phyloP scores from a whole-genome alignment of 2,888 invertebrate species.

The Tethea ocularis region DNA sequence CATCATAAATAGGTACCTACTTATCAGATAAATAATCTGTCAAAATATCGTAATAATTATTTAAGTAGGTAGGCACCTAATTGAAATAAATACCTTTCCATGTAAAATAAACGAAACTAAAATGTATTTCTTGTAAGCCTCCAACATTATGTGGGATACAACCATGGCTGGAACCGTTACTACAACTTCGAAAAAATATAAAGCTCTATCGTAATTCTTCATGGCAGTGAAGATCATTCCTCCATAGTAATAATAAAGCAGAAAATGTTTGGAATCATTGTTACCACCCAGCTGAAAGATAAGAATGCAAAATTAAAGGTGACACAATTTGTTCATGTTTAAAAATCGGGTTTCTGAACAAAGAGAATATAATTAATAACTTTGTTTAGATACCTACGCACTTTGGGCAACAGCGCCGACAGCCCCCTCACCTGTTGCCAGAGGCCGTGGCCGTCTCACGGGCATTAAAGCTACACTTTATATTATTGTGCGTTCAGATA shows the following conservation, averaged over 20 bases:
- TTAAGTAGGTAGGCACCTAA: too few relatives aligned
- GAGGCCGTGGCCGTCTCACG: too few relatives aligned
- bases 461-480: too few relatives aligned
- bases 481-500: too few relatives aligned
- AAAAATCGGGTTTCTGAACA: too few relatives aligned
- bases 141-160: constrained; percentile 98
- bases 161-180: constrained; percentile 97
- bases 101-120: constrained; percentile 95
- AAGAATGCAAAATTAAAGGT: background rate
- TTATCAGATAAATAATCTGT: too few relatives aligned
- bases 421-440: too few relatives aligned
- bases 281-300: constrained; percentile 86
- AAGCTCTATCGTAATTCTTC: constrained; percentile 95
- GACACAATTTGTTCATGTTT: background rate
- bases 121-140: constrained; percentile 98
- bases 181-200: constrained; percentile 98
- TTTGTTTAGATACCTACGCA: too few relatives aligned
- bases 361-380: too few relatives aligned
- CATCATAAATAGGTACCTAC: too few relatives aligned
- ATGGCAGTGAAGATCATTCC: constrained; percentile 98
- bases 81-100: constrained; percentile 88
- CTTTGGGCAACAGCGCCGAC: too few relatives aligned
- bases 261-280: constrained; percentile 94
- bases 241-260: constrained; percentile 98
- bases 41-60: too few relatives aligned